Conservation (phyloP, 2,888 invertebrate genomes). For the Hartigia nigra region DNA sequence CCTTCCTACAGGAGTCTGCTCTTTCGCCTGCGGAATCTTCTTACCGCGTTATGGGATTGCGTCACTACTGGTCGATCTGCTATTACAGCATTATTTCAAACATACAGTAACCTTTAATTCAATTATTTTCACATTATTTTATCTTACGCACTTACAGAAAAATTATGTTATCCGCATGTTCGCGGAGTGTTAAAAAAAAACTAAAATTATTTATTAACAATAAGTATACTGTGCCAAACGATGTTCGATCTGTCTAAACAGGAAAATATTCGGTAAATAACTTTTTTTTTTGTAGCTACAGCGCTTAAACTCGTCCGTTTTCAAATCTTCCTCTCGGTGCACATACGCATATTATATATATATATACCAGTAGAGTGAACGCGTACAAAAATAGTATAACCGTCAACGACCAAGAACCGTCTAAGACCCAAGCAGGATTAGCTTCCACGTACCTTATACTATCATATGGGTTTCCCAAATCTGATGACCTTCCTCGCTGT, state of each 20-base stretch:
- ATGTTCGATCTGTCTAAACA: not conserved
- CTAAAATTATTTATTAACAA: too few species aligned
- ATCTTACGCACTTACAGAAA: not conserved
- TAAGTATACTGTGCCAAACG: not conserved
- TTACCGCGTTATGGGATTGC: conserved; percentile 32
- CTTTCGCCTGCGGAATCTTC: conserved; percentile 51
- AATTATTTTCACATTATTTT: not conserved
- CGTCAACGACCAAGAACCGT: not conserved
- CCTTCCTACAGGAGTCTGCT: conserved; percentile 48
- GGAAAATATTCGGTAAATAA: not conserved
- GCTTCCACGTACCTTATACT: not conserved
- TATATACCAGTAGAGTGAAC: not conserved
- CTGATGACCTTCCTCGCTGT: not conserved
- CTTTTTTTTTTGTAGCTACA: not conserved
- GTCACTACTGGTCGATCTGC: not conserved
- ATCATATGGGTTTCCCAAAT: not conserved
- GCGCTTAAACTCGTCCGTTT: not conserved
- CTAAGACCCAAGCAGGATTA: not conserved
- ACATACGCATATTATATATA: not conserved
- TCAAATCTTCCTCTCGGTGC: not conserved
- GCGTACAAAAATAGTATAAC: not conserved
- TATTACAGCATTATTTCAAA: not conserved
- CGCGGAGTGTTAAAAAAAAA: too few species aligned
- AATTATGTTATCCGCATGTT: not conserved
- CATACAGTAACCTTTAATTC: not conserved